phyloP scores from a whole-genome alignment of 1,140 invertebrate genomes.

The Globodera ellingtonae region DNA sequence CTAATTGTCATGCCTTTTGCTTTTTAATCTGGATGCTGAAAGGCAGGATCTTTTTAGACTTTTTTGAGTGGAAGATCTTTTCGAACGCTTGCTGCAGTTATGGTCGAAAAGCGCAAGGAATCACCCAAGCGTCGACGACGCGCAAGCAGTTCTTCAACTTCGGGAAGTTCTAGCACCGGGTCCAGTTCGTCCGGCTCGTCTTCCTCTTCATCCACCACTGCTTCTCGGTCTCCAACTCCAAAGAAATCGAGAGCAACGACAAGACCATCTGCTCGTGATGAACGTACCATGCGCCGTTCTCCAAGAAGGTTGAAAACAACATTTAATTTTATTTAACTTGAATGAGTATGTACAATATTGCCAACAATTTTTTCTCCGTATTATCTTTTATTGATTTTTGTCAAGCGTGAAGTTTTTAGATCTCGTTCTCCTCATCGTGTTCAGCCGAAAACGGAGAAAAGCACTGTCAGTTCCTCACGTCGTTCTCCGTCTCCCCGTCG shows the following conservation, averaged over 20 bases:
- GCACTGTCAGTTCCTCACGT: constrained; percentile 35
- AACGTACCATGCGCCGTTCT: constrained; percentile 50
- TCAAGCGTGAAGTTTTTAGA: neutral
- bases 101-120: constrained; percentile 23
- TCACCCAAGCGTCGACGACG: constrained; percentile 39
- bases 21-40: no score
- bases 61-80: no score
- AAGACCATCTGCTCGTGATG: constrained; percentile 19
- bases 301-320: constrained; percentile 67
- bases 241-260: constrained; percentile 60
- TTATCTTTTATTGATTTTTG: neutral
- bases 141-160: constrained; percentile 70
- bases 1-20: no score
- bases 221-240: constrained; percentile 43
- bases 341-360: no score
- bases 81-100: neutral
- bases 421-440: constrained; percentile 22
- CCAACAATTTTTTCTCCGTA: constrained; percentile 50
- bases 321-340: constrained; percentile 46
- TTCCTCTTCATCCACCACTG: constrained; percentile 68
- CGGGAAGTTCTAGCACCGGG: constrained; percentile 30
- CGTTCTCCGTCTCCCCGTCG: constrained; percentile 53
- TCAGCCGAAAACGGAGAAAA: constrained; percentile 35
- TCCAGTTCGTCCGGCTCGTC: constrained; percentile 64
- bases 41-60: no score